Percentiles rank a stretch among this genome's conserved stretches.
Evolutionary conservation across 2,797 vertebrate genomes (phyloP).

Genomic region (Myiotriccus ornatus): DNA sequence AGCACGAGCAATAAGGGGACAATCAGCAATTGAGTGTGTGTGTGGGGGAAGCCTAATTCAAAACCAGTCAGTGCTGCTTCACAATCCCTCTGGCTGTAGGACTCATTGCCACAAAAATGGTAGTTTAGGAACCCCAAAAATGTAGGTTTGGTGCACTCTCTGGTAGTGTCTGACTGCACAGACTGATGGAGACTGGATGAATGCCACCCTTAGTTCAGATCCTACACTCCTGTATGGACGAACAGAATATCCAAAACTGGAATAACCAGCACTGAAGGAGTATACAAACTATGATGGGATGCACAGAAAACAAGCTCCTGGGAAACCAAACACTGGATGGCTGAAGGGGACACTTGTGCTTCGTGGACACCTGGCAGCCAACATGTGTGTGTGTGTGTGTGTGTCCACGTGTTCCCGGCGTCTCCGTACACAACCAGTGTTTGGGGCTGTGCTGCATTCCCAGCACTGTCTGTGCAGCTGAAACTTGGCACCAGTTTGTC

Average conservation of each 20-base stretch:
- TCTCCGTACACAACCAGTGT: accelerated
- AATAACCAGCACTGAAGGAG: background rate
- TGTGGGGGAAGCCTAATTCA: background rate
- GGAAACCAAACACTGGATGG: background rate
- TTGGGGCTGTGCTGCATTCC: background rate
- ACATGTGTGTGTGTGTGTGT: too few relatives aligned
- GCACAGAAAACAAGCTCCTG: background rate
- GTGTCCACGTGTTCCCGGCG: background rate
- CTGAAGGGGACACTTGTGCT: background rate
- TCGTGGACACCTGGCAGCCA: background rate
- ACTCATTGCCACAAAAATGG: background rate
- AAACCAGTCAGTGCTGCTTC: background rate
- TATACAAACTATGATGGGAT: background rate
- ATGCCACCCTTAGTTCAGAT: background rate
- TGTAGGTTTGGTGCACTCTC: background rate
- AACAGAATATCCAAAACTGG: background rate
- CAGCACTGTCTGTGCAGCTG: accelerated
- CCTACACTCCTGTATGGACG: background rate
- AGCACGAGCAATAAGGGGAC: background rate
- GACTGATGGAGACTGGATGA: accelerated
- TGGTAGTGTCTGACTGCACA: background rate
- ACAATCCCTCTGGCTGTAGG: background rate
- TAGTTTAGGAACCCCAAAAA: background rate
- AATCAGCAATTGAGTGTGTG: background rate
- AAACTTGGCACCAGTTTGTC: background rate